Base-by-base conservation (phyloP, 2,797 vertebrate genomes). In the Loriculus beryllinus region DNA sequence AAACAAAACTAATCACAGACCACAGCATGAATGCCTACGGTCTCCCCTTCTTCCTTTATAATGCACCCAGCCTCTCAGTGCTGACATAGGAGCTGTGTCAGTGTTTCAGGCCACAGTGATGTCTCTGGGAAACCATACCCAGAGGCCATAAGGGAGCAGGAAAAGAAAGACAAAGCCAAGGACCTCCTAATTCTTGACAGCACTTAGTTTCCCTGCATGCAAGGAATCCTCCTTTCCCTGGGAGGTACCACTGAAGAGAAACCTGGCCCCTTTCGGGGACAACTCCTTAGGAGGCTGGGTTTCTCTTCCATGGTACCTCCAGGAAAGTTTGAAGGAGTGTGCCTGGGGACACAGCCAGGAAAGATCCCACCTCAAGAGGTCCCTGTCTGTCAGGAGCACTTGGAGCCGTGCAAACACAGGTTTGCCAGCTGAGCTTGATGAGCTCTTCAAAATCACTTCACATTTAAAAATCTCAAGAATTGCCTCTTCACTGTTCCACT, bases 371-470 rank as follows among this genome's bases (percentile, higher is more conserved):
- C 39, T 39, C 68, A 42, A 49, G 54, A 84, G n/a, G 23, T 48
- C 59, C 48, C 42, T 42, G 52, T 11, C 48, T 35, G 10, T 9
- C 48, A 74, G 83, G 28, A 78, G 40, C 35, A 35, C 56, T 29
- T n/a, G 10, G 60, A 35, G 29, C 28, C 60, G 11, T 25, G 45
- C 37, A 56, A 75, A 64, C 17, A 17, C 49, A 45, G 33, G 28
- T 65, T 39, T 54, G 8, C 39, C 60, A 57, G 42, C 31, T 15
- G 37, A 1, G 4, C 28, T 43, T 0, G 0, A 42, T 6, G 10
- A 40, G 31, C 39, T 45, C 35, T 52, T 81, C 62, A 57, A 62
- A 81, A 75, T 5, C 49, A 17, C 37, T 69, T 8, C 26, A 69
- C 28, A 48, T n/a, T 86, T 60, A 64, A 82, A 87, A 52, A 52